Percentiles rank a stretch among this genome's conserved stretches.
Evolutionary conservation across 2,888 invertebrate species (phyloP).

Genomic region (Andrena bucephala): DNA sequence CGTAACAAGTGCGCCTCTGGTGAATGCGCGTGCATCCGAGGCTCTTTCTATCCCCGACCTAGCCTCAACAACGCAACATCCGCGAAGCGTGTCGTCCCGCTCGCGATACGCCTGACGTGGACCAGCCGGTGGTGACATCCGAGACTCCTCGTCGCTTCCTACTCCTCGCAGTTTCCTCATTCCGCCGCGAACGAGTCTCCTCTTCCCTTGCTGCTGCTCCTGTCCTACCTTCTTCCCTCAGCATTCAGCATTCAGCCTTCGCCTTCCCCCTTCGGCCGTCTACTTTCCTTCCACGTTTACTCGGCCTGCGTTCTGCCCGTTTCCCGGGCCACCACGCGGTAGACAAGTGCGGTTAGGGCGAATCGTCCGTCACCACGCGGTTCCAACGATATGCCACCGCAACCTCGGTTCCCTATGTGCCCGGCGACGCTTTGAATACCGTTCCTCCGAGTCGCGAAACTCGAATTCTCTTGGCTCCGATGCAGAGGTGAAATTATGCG

Average conservation of each 20-base stretch:
- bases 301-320: constrained; percentile 15
- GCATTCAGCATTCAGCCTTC: neutral
- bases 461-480: constrained; percentile 12
- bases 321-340: neutral
- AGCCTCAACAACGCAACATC: constrained; percentile 68
- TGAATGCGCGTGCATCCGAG: constrained; percentile 33
- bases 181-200: constrained; percentile 62
- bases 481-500: neutral
- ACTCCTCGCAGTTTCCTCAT: constrained; percentile 74
- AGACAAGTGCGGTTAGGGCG: constrained; percentile 22
- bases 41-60: constrained; percentile 48
- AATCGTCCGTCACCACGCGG: constrained; percentile 36
- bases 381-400: constrained; percentile 27
- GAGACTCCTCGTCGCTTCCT: constrained; percentile 71
- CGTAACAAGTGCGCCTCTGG: constrained; percentile 27
- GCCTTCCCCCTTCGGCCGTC: constrained; percentile 10
- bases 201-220: neutral
- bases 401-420: neutral
- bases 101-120: constrained; percentile 73
- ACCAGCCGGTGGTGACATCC: constrained; percentile 77
- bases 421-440: neutral
- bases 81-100: constrained; percentile 78
- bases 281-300: neutral
- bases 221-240: neutral
- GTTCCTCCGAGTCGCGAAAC: neutral